A percentile compares a stretch with the other conserved stretches of the same genome.
These are phyloP conservation scores for Agonopterix arenella DNA, from an alignment of 2,888 invertebrate genomes.

Conservation along the genomic window DNA sequence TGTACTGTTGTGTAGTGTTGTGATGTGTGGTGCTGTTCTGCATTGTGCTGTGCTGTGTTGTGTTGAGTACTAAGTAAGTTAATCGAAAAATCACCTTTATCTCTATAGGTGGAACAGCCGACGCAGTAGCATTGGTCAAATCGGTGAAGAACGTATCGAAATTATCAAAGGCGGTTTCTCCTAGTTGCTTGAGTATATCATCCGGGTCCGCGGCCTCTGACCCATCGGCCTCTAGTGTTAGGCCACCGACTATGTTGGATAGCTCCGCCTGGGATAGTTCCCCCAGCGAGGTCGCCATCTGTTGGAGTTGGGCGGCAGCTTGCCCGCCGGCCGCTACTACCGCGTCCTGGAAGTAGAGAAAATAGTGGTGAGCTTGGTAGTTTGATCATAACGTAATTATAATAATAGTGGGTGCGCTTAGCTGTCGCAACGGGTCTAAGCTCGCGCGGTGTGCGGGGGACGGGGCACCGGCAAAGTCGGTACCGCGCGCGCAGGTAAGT, in stretches of 20 bases:
- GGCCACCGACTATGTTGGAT: constrained; percentile 79
- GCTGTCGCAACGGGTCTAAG: no score
- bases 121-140: constrained; percentile 82
- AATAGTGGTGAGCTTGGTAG: background rate
- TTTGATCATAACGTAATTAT: background rate
- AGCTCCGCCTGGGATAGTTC: constrained; percentile 85
- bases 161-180: constrained; percentile 89
- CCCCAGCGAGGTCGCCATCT: constrained; percentile 76
- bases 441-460: no score
- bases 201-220: constrained; percentile 79
- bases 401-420: background rate
- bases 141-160: constrained; percentile 90
- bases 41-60: no score
- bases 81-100: constrained; percentile 75
- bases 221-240: constrained; percentile 69
- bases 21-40: no score
- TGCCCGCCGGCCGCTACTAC: constrained; percentile 76
- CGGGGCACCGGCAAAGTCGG: no score
- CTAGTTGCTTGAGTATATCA: constrained; percentile 88
- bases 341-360: constrained; percentile 73
- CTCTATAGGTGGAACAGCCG: constrained; percentile 75
- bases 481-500: no score
- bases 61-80: constrained; percentile 3
- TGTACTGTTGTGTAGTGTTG: no score
- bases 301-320: constrained; percentile 71